A percentile compares a stretch with the other conserved stretches of the same genome.
Conservation (phyloP, 2,113 vertebrate genomes). For the Periophthalmus modestus region DNA sequence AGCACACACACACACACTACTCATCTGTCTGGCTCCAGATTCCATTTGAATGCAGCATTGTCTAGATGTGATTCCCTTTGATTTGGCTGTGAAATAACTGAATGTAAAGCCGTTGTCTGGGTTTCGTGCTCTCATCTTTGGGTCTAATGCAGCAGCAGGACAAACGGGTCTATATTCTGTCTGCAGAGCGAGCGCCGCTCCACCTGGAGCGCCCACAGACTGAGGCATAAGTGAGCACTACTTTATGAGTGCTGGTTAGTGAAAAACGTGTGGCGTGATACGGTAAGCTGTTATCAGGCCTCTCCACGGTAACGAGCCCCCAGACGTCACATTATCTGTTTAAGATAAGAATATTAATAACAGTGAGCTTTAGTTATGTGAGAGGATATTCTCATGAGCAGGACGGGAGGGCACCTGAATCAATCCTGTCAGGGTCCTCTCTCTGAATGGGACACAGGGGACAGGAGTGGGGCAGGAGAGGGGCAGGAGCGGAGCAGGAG, state of each 20-base stretch:
- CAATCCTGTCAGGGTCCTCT: constrained; percentile 56
- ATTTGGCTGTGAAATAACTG: constrained; percentile 52
- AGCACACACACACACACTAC: neutral
- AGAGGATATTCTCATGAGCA: constrained; percentile 36
- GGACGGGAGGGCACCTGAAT: constrained; percentile 53
- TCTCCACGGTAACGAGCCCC: constrained; percentile 66
- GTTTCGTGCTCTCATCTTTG: constrained; percentile 17
- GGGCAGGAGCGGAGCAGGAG: too few relatives aligned
- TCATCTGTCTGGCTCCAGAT: neutral
- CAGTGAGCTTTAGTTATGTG: constrained; percentile 66
- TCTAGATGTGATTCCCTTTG: constrained; percentile 31
- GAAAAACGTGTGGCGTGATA: constrained; percentile 68
- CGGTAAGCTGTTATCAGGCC: constrained; percentile 59
- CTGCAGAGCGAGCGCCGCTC: constrained; percentile 17
- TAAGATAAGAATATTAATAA: constrained; percentile 78
- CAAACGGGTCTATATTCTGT: constrained; percentile 24
- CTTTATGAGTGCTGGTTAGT: constrained; percentile 34
- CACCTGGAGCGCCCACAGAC: constrained; percentile 34
- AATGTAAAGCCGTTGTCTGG: constrained; percentile 42
- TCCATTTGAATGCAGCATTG: constrained; percentile 7
- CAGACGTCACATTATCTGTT: constrained; percentile 73
- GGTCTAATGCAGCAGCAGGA: constrained; percentile 50
- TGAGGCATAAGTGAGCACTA: constrained; percentile 48
- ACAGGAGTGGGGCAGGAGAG: too few relatives aligned
- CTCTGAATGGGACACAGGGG: constrained; percentile 29